Base-by-base conservation (phyloP, 2,113 vertebrate species). In the Oostethus manadensis region DNA sequence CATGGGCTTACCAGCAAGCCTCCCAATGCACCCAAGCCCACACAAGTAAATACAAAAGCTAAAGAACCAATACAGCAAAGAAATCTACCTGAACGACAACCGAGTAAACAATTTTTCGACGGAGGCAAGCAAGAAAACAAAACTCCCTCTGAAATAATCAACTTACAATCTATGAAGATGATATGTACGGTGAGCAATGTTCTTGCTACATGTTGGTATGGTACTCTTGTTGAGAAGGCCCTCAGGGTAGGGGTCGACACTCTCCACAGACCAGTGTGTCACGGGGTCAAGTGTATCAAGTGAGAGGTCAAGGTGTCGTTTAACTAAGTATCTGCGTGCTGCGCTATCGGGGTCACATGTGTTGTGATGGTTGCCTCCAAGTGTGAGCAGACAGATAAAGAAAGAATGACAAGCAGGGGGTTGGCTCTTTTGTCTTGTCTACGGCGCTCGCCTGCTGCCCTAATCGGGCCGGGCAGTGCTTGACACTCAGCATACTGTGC, bases 401-500 rank as follows among this genome's bases (percentile, higher is more conserved):
- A 64, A 62, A 66, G 48, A 66, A 73, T 66, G 76, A 66, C 66
- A 72, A 51, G 71, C 33, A 11, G 80, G 74, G 59, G 58, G 53
- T 42, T 42, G 38, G 20, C 66, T 66, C 77, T 74, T 76, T 62
- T 55, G 62, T 71, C 64, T 60, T 51, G 81, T 68, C 61, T 26
- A 40, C 64, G 49, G 56, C 66, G 18, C 61, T 77, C 71, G 73
- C 68, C 23, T 21, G 60, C 63, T 68, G 72, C 70, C 60, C 58
- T 84, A 83, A 84, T 84, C 77, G 75, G 74, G 80, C 61, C 66
- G 75, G 71, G 83, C 80, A 84, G 76, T 0, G 45, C 56, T 42
- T 88, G 86, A 88, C 86, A 79, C 67, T 55, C 73, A 78, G 61
- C 85, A 80, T 67, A 81, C 80, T 83, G 80, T 60, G 20, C 59